Evolutionary conservation across 2,888 invertebrate genomes (phyloP), one percentile per base, ranked within the genome.

Genomic region (Plagiodera versicolora): DNA sequence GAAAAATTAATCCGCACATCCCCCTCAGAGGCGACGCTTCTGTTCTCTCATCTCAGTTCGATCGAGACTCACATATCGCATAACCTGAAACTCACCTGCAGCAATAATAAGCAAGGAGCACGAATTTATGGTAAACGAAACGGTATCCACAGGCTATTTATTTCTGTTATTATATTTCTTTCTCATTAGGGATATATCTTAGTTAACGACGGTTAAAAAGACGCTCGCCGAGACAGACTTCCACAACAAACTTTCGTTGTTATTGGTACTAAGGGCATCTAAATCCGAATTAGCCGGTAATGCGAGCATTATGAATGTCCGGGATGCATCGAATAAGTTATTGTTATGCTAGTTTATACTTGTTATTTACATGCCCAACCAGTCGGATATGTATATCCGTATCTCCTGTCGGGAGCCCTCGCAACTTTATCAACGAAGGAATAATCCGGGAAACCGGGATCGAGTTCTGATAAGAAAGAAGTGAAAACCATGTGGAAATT

Each of bases 111-210:
- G 72, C 70, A 65, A 67, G 69, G n/a, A n/a, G n/a, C 70, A 72
- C 73, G 68, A 75, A 77, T 77, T 76, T 76, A 77, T 77, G 75
- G 77, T 75, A 75, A 77, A 77, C 75, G 77, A 76, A 77, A 77
- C 77, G 75, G 76, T 76, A 76, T 75, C 75, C 75, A 77, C 76
- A 77, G 74, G 75, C 76, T 76, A 77, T 77, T 76, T 77, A 77
- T 77, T 74, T 75, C 72, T 73, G 74, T 76, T 74, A 74, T 75
- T 75, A 74, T 75, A 75, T 75, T 75, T 75, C 75, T 74, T 75
- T 74, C 75, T 75, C 75, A 75, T 75, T 75, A 75, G 60, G 73
- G 71, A 74, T 74, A 75, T 73, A 75, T 75, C 75, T 75, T 72
- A 72, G 74, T 75, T 75, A 75, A 67, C 69, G 56, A 53, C 58